Conservation (phyloP, 2,113 vertebrate species). For the Stercorarius parasiticus region DNA sequence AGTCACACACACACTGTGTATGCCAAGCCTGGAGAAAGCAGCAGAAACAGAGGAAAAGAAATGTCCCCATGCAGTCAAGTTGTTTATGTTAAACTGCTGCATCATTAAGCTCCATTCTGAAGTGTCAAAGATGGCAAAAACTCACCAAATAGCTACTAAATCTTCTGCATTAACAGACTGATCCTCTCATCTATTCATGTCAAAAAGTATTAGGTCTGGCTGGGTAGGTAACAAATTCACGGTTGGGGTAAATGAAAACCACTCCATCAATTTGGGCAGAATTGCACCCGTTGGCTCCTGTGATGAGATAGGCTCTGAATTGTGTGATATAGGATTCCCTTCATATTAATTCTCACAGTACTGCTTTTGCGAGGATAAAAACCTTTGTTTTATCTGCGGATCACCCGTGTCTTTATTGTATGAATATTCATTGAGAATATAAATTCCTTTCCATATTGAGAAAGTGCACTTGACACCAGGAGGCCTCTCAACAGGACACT, state of each 20-base stretch:
- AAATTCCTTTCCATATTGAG: slow-evolving; percentile 19
- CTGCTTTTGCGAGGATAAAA: not conserved
- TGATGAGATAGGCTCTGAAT: not conserved
- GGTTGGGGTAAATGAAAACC: slow-evolving; percentile 45
- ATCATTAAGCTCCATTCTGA: slow-evolving; percentile 42
- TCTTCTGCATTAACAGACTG: slow-evolving; percentile 53
- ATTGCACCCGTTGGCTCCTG: not conserved
- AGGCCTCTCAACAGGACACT: slow-evolving; percentile 44
- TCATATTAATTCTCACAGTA: not conserved
- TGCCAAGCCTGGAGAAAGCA: not conserved
- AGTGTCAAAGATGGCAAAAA: slow-evolving; percentile 57
- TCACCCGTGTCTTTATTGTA: not conserved
- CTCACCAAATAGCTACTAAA: slow-evolving; percentile 39
- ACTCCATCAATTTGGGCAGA: slow-evolving; percentile 41
- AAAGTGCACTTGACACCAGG: slow-evolving; percentile 45
- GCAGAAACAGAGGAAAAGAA: not conserved
- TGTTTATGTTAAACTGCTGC: slow-evolving; percentile 47
- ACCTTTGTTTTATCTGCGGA: not conserved
- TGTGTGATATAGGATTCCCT: not conserved
- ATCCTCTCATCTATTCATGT: slow-evolving; percentile 36
- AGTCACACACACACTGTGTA: not conserved
- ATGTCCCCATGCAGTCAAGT: not conserved
- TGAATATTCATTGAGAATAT: slow-evolving; percentile 45
- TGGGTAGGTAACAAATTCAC: slow-evolving; percentile 50
- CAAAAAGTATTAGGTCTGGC: slow-evolving; percentile 33